Conservation (phyloP, 2,888 invertebrate genomes). For the Ferrisia virgata region DNA sequence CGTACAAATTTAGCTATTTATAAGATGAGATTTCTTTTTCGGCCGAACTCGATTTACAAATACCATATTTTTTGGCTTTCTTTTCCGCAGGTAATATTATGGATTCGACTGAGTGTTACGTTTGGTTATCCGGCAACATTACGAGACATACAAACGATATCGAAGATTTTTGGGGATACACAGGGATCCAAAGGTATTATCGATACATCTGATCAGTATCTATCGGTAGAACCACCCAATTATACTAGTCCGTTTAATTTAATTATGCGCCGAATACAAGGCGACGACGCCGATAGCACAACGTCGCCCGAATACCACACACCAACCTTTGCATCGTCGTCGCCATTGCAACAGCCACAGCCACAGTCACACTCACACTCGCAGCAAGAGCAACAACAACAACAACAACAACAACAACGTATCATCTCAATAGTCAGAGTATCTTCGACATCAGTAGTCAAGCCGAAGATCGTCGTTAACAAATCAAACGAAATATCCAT, state of each 20-base stretch:
- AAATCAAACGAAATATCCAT: conserved; percentile 28
- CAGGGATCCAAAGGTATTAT: background rate
- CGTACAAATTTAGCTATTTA: no score
- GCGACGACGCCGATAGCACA: background rate
- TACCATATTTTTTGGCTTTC: background rate
- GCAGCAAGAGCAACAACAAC: no score
- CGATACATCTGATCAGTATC: background rate
- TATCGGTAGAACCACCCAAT: background rate
- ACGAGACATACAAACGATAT: conserved; percentile 29
- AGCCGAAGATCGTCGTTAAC: conserved; percentile 26
- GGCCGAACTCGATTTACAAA: no score
- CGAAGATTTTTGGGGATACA: conserved; percentile 17
- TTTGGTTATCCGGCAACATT: conserved; percentile 40
- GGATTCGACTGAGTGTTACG: conserved; percentile 44
- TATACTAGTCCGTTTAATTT: conserved; percentile 31
- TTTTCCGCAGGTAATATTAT: conserved; percentile 36
- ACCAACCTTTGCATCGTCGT: no score
- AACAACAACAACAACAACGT: background rate
- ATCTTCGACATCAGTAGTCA: conserved; percentile 39
- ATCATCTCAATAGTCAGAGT: conserved; percentile 42
- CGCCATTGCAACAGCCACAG: no score
- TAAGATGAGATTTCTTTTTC: no score
- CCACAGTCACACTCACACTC: no score
- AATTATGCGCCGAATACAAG: background rate
- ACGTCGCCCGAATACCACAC: background rate